phyloP scores from a whole-genome alignment of 2,113 vertebrate species.

The Chlorodrepanis virens region DNA sequence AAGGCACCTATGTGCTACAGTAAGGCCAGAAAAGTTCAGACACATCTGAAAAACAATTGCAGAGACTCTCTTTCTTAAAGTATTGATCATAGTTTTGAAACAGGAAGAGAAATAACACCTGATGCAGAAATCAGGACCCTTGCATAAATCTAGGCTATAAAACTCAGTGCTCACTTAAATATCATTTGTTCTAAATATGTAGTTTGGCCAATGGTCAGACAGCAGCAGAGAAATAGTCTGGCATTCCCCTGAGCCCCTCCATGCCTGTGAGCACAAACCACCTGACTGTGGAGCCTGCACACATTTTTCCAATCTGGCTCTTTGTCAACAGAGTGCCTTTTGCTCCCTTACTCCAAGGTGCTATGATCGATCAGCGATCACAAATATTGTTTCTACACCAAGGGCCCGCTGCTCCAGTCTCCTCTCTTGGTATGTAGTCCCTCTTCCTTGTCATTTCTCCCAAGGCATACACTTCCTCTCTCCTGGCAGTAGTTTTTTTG shows the following conservation, averaged over 20 bases:
- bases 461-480: neutral
- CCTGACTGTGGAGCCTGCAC: neutral
- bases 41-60: neutral
- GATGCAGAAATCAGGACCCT: neutral
- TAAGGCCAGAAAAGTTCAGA: neutral
- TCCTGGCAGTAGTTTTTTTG: neutral
- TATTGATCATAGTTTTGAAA: neutral
- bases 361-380: neutral
- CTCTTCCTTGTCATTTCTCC: neutral
- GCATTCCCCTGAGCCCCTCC: neutral
- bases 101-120: neutral
- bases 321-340: neutral
- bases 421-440: neutral
- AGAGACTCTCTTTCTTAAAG: neutral
- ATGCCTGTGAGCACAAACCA: neutral
- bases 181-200: neutral
- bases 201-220: neutral
- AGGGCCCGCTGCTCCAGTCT: neutral
- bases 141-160: neutral
- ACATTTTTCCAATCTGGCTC: neutral
- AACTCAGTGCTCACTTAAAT: neutral
- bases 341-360: neutral
- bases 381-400: neutral
- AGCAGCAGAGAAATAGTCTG: neutral
- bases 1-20: accelerated